Evolutionary conservation across 2,888 invertebrate species (phyloP), one percentile per base, ranked within the genome.

Genomic region (Tortricodes alternella): DNA sequence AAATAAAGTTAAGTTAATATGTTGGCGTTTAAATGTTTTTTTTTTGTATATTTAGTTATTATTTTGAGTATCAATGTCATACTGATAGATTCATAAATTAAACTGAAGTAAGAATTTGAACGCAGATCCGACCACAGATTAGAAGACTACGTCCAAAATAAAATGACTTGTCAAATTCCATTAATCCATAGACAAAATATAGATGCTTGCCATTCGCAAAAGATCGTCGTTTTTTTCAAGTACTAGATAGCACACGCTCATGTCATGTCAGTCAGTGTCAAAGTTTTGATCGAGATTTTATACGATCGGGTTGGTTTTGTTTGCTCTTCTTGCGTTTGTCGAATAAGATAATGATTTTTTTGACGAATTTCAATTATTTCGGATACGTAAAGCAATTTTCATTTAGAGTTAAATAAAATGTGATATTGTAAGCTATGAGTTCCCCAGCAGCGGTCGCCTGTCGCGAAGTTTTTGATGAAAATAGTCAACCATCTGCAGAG

Each of bases 381-480:
- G 35, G 48, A 41, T 56, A 48, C 15, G 46, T 56, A 34, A 52
- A 58, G 37, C 59, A 53, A 39, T 64, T 64, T 59, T 62, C 66
- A 46, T 67, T 67, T 64, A 65, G 63, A 71, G 68, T 70, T 64
- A 80, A 73, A 69, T 78, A 79, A 68, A 76, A 69, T 61, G 77
- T 76, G 76, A 64, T 73, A 58, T 61, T 53, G 62, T 68, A 37
- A 49, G 55, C 44, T 46, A 89, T 89, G 89, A 83, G 79, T 78
- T 89, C 89, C 52, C 76, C 90, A 55, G 83, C 92, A 65, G 90
- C 91, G 61, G 89, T 95, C 68, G 94, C 95, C 72, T 96, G 96
- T 84, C 94, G 95, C 85, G 96, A 96, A 91, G 93, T 96, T 63
- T 96, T 96, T 82, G 96, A 96, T 85, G 96, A 96, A 85, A 93